Base-by-base conservation (phyloP, 2,888 invertebrate species). In the Spodoptera littoralis region DNA sequence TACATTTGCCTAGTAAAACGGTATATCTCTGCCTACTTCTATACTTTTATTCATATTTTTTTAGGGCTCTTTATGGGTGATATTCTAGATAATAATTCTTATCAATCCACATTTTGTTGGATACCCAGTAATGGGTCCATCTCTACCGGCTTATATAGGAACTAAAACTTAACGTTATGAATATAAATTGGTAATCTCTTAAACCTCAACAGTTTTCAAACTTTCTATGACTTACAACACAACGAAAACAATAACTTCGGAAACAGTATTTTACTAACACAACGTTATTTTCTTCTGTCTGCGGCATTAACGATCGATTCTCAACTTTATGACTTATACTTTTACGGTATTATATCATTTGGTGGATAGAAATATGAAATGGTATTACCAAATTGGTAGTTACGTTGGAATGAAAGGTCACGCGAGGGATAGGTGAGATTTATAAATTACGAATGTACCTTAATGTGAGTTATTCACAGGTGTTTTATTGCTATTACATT, bases 401-500 rank as follows among this genome's bases (percentile, higher is more conserved):
- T 76, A 75, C 55, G 59, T 69, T 54, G 59, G 66, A 80, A 77
- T 80, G 73, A 69, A 77, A 77, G 81, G 83, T 81, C 85, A 83
- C 83, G 82, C 81, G 47, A 81, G 60, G 58, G 60, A 63, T 68
- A 71, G 78, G 80, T 78, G 80, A 81, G 84, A 83, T 83, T 84
- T 77, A 77, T 81, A 72, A 77, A 82, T 79, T 80, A 85, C 80
- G 76, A 75, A 79, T 77, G 75, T 62, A 67, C 73, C 58, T 73
- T 77, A 79, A 82, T 84, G 79, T 47, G 70, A 70, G 76, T 78
- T 76, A 78, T 80, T 77, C 66, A 77, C 67, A 64, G 65, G 51
- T 76, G 80, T 72, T 83, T 84, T 85, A 85, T 78, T 78, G 78
- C 76, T 55, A 60, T 68, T 46, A 81, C 84, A 84, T 84, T 81